A percentile compares a stretch with the other conserved stretches of the same genome.
These are phyloP conservation scores for Idaea aversata DNA, from an alignment of 2,888 invertebrate species.

Conservation along the genomic window DNA sequence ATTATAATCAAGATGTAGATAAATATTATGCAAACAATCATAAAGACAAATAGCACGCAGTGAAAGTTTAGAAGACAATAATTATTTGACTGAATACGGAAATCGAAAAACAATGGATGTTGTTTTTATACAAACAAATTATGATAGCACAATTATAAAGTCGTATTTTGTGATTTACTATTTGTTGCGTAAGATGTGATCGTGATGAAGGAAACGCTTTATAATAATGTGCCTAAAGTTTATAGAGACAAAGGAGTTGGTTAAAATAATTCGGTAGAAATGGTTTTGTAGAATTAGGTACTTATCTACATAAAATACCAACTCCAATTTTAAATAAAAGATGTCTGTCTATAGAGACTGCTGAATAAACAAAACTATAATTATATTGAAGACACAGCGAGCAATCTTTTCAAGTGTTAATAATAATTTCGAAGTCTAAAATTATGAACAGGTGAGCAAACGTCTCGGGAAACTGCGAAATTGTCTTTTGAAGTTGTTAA, in stretches of 20 bases:
- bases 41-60: slow-evolving; percentile 17
- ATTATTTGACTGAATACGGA: slow-evolving; percentile 1
- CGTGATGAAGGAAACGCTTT: not conserved
- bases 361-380: not conserved
- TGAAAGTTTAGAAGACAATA: slow-evolving; percentile 20
- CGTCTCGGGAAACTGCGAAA: slow-evolving; percentile 5
- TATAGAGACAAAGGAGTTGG: not conserved
- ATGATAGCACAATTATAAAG: not conserved
- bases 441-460: slow-evolving; percentile 12
- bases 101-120: not conserved
- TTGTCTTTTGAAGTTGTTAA: slow-evolving; percentile 17
- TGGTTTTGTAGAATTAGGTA: not conserved
- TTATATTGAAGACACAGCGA: not conserved
- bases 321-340: not conserved
- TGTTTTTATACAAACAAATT: not conserved
- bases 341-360: not conserved
- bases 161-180: not conserved
- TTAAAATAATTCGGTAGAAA: not conserved
- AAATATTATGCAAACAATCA: slow-evolving; percentile 22
- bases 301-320: not conserved
- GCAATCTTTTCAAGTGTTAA: not conserved
- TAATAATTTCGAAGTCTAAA: not conserved
- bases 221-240: not conserved
- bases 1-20: slow-evolving; percentile 16
- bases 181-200: not conserved